phyloP scores from a whole-genome alignment of 2,888 invertebrate species.

The Pyrocoelia pectoralis region DNA sequence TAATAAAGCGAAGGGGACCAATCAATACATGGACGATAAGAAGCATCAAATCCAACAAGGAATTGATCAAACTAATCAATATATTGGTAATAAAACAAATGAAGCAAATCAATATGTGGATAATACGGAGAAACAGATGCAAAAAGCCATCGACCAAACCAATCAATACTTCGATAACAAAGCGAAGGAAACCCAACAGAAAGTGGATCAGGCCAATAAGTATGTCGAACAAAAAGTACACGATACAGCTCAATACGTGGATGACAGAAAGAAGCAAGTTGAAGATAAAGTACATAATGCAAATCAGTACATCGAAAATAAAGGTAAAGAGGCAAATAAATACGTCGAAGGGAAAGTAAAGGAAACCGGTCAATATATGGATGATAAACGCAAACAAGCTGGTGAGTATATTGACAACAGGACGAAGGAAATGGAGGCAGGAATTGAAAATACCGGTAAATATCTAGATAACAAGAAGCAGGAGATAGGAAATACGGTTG shows the following conservation, averaged over 20 bases:
- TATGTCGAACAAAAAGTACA: slow-evolving; percentile 22
- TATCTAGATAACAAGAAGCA: slow-evolving; percentile 51
- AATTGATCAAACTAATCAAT: slow-evolving; percentile 29
- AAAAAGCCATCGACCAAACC: slow-evolving; percentile 44
- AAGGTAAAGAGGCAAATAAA: slow-evolving; percentile 22
- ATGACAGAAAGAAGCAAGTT: slow-evolving; percentile 41
- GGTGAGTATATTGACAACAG: slow-evolving; percentile 50
- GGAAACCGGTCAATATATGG: slow-evolving; percentile 44
- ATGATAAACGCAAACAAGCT: slow-evolving; percentile 45
- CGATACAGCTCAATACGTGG: slow-evolving; percentile 32
- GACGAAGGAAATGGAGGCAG: slow-evolving; percentile 38
- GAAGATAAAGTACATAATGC: slow-evolving; percentile 46
- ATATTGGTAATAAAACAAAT: slow-evolving; percentile 17
- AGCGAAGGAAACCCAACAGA: slow-evolving; percentile 28
- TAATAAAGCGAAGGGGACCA: slow-evolving; percentile 12
- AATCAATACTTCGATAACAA: slow-evolving; percentile 51
- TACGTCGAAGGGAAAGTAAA: slow-evolving; percentile 23
- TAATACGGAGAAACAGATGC: slow-evolving; percentile 31
- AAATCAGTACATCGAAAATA: slow-evolving; percentile 50
- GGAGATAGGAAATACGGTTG: slow-evolving; percentile 30
- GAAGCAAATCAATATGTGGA: slow-evolving; percentile 50
- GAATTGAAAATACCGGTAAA: slow-evolving; percentile 28
- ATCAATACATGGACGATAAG: slow-evolving; percentile 51
- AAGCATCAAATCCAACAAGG: slow-evolving; percentile 46
- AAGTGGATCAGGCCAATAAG: slow-evolving; percentile 27